These are phyloP conservation scores for Sinohyriopsis cumingii DNA, from an alignment of 2,888 invertebrate genomes.

Conservation along the genomic window DNA sequence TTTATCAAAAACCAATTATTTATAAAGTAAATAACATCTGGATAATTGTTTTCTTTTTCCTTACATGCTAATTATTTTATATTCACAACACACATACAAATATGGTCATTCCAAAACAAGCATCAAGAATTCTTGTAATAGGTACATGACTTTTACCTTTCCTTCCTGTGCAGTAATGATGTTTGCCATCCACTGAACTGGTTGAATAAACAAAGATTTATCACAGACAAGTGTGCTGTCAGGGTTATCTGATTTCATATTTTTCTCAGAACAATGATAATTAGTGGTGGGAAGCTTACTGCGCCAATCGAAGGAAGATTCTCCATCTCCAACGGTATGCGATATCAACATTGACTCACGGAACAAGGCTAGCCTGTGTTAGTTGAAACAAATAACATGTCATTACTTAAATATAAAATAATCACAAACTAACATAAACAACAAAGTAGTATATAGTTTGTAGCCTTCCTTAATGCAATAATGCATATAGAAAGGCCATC, in stretches of 20 bases:
- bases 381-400: slow-evolving; percentile 11
- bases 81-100: no score
- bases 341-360: slow-evolving; percentile 84
- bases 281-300: slow-evolving; percentile 36
- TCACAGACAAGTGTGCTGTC: slow-evolving; percentile 74
- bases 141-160: slow-evolving; percentile 77
- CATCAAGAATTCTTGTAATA: no score
- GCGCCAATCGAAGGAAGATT: slow-evolving; percentile 67
- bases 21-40: no score
- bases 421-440: background rate
- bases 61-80: no score
- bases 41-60: no score
- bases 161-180: slow-evolving; percentile 81
- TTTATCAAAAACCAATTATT: no score
- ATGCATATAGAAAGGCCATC: no score
- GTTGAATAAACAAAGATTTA: slow-evolving; percentile 89
- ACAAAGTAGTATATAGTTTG: background rate
- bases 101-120: no score
- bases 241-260: background rate
- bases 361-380: slow-evolving; percentile 81
- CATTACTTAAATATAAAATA: background rate
- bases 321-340: slow-evolving; percentile 77
- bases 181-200: slow-evolving; percentile 89
- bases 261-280: background rate
- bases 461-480: background rate